Percentiles rank a stretch among this genome's conserved stretches.
Conservation (phyloP, 35 echinoderm and acorn worm species). For the Strongylocentrotus purpuratus region DNA sequence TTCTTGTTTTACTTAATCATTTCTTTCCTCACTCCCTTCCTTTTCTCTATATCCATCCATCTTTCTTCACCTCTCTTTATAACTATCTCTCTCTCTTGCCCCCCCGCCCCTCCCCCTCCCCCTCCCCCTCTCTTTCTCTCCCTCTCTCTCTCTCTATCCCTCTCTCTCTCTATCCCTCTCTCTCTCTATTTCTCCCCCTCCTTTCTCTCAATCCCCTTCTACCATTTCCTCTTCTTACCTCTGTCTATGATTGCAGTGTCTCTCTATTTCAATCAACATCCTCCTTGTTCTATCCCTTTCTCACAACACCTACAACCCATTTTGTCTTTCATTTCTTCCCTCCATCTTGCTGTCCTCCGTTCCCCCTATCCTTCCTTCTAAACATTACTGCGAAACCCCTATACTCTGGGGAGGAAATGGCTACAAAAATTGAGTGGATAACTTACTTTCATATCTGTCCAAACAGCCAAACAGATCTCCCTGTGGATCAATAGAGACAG, state of each 20-base stretch:
- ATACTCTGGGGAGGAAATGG: background rate
- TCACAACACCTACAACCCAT: background rate
- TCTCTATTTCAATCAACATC: no score
- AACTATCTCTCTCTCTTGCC: no score
- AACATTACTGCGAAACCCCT: background rate
- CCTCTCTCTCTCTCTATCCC: conserved; percentile 27
- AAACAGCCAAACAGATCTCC: conserved; percentile 71
- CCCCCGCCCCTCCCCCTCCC: background rate
- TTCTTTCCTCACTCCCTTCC: background rate
- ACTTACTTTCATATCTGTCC: conserved; percentile 83
- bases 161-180: background rate
- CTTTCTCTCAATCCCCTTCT: no score
- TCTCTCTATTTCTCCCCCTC: no score
- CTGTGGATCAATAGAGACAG: conserved; percentile 48
- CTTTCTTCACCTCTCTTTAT: background rate
- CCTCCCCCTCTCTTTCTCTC: background rate
- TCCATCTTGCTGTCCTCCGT: background rate
- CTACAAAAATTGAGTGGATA: background rate
- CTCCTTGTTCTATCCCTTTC: background rate
- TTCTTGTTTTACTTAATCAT: no score
- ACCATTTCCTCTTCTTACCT: no score
- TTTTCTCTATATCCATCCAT: background rate
- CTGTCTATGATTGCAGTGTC: no score
- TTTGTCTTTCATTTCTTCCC: background rate
- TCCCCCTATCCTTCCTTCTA: background rate